phyloP scores from a whole-genome alignment of 2,113 vertebrate species.

The Erythrocercus mccallii region DNA sequence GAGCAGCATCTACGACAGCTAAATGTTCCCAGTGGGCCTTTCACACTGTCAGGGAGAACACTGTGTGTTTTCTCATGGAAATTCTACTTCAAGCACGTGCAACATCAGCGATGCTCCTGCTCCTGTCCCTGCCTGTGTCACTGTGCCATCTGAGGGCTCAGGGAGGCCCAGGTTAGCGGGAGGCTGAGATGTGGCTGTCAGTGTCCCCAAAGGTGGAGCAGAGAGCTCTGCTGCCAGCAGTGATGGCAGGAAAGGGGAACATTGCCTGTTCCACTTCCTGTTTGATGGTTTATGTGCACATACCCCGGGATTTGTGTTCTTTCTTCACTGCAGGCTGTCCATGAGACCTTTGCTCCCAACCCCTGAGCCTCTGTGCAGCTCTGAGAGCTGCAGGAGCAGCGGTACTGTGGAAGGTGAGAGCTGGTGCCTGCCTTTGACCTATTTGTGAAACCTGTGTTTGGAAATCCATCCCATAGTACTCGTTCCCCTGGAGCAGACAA shows the following conservation, averaged over 20 bases:
- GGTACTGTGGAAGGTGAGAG: neutral
- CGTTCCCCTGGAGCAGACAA: neutral
- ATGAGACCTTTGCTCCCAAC: neutral
- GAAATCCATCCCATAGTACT: neutral
- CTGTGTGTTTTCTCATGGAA: neutral
- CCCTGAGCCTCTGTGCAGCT: fast-evolving
- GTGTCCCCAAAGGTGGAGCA: neutral
- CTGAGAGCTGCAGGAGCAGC: neutral
- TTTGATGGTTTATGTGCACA: neutral
- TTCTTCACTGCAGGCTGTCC: neutral
- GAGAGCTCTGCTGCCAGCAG: neutral
- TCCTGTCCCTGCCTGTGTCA: neutral
- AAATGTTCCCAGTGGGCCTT: neutral
- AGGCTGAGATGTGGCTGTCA: neutral
- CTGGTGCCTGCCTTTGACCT: neutral
- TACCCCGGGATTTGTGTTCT: fast-evolving
- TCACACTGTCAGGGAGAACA: neutral
- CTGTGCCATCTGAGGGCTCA: neutral
- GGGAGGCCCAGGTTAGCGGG: neutral
- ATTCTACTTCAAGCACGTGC: neutral
- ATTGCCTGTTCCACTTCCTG: fast-evolving
- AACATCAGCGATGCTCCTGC: neutral
- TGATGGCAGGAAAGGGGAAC: neutral
- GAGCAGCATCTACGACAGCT: neutral
- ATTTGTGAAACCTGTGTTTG: neutral